Conservation (phyloP, 1,140 invertebrate species). For the Brachionus rotundiformis region DNA sequence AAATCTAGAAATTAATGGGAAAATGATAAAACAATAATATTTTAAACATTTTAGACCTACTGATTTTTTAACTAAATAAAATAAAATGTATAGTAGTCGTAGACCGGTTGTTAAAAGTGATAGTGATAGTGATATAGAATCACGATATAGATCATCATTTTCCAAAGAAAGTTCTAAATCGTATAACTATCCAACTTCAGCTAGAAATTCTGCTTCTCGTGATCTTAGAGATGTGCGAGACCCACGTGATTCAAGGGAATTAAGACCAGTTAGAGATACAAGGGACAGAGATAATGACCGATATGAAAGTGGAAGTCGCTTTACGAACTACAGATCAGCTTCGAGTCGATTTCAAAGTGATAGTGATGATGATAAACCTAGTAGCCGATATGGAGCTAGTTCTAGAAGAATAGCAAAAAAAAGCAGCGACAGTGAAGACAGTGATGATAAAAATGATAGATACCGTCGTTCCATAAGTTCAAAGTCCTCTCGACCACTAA, state of each 20-base stretch:
- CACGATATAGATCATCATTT: conserved; percentile 15
- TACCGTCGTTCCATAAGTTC: background rate
- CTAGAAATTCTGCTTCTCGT: conserved; percentile 9
- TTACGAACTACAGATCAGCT: background rate
- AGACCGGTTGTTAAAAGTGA: conserved; percentile 32
- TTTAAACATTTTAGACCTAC: background rate
- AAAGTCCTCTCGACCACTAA: background rate
- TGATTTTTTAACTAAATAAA: background rate
- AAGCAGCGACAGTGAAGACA: conserved; percentile 46
- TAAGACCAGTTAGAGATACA: background rate
- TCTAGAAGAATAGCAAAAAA: background rate
- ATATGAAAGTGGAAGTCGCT: conserved; percentile 15
- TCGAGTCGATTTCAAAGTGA: conserved; percentile 23
- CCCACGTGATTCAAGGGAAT: background rate
- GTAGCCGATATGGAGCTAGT: conserved; percentile 26
- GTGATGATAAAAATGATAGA: conserved; percentile 46
- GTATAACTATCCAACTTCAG: background rate
- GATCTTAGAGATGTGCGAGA: background rate
- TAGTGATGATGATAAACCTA: conserved; percentile 37
- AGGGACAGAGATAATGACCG: conserved; percentile 40
- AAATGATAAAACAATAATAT: too few relatives aligned
- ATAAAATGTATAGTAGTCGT: conserved; percentile 24
- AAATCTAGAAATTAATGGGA: too few relatives aligned
- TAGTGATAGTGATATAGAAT: conserved; percentile 46
- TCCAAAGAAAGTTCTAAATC: conserved; percentile 9